A percentile compares a stretch with the other conserved stretches of the same genome.
These are phyloP conservation scores for Chalcosyrphus nemorum DNA, from an alignment of 2,888 invertebrate genomes.

Conservation along the genomic window DNA sequence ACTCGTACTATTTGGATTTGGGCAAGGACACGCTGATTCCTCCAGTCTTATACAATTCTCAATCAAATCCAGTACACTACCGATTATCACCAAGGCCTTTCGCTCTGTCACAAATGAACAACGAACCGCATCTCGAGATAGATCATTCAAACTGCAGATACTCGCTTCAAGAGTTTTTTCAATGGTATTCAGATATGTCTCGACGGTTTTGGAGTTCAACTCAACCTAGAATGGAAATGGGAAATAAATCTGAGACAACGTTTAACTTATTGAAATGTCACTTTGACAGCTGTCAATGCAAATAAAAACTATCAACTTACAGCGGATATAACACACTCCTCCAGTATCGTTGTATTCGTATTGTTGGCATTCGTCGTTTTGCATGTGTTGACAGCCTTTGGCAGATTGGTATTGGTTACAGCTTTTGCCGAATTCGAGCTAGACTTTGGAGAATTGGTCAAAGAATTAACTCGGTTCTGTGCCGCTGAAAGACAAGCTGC, in stretches of 20 bases:
- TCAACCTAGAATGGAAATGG: not conserved
- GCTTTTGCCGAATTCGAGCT: not conserved
- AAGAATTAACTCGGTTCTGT: not conserved
- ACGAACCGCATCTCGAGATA: not conserved
- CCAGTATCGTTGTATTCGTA: not conserved
- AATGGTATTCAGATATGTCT: not conserved
- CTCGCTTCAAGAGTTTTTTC: not conserved
- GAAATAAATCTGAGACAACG: too few species aligned
- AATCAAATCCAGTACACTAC: not conserved
- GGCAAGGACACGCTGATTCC: not conserved
- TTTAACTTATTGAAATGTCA: too few species aligned
- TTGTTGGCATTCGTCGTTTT: not conserved
- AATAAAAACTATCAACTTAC: not conserved
- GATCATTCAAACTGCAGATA: not conserved
- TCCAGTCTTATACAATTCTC: not conserved
- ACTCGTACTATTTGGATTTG: not conserved
- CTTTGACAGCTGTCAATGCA: not conserved
- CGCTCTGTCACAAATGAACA: not conserved
- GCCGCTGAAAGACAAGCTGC: not conserved
- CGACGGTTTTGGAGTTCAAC: not conserved
- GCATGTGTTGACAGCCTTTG: not conserved
- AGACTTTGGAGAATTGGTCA: not conserved
- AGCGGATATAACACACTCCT: not conserved
- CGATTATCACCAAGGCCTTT: not conserved
- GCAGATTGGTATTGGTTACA: not conserved